These are phyloP conservation scores for Papilio machaon DNA, from an alignment of 1,140 invertebrate genomes.

Conservation along the genomic window DNA sequence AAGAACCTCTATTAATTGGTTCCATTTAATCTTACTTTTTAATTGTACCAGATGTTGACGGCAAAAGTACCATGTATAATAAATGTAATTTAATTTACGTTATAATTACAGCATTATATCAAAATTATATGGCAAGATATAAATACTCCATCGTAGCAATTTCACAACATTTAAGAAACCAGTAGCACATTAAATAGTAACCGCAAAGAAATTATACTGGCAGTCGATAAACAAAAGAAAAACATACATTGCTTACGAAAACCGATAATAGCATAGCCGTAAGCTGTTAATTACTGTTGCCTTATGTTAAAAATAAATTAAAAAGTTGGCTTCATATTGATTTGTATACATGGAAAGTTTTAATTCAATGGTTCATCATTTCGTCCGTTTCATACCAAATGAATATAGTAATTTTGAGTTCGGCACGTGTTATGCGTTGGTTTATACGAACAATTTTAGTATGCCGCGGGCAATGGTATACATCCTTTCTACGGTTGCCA, in stretches of 20 bases:
- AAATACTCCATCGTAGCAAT: neutral
- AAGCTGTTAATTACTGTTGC: slow-evolving; percentile 68
- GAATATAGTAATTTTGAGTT: slow-evolving; percentile 73
- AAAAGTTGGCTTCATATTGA: slow-evolving; percentile 58
- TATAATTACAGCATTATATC: neutral
- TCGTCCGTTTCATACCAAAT: slow-evolving; percentile 62
- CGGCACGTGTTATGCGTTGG: slow-evolving; percentile 61
- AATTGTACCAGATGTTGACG: too few relatives aligned
- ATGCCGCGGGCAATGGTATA: slow-evolving; percentile 49
- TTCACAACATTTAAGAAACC: slow-evolving; percentile 26
- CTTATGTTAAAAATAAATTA: slow-evolving; percentile 57
- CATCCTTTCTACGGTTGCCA: slow-evolving; percentile 34
- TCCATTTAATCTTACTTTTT: too few relatives aligned
- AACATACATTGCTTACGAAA: slow-evolving; percentile 59
- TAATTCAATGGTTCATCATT: slow-evolving; percentile 55
- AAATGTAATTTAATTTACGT: neutral
- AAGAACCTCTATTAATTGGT: too few relatives aligned
- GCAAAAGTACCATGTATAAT: neutral
- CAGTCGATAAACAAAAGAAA: slow-evolving; percentile 48
- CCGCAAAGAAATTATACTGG: slow-evolving; percentile 57
- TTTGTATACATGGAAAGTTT: slow-evolving; percentile 53
- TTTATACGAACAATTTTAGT: slow-evolving; percentile 69
- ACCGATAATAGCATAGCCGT: slow-evolving; percentile 61
- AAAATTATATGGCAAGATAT: slow-evolving; percentile 5
- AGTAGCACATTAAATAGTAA: slow-evolving; percentile 47